A percentile compares a stretch with the other conserved stretches of the same genome.
Evolutionary conservation across 2,888 invertebrate genomes (phyloP).

Genomic region (Microctonus hyperodae): DNA sequence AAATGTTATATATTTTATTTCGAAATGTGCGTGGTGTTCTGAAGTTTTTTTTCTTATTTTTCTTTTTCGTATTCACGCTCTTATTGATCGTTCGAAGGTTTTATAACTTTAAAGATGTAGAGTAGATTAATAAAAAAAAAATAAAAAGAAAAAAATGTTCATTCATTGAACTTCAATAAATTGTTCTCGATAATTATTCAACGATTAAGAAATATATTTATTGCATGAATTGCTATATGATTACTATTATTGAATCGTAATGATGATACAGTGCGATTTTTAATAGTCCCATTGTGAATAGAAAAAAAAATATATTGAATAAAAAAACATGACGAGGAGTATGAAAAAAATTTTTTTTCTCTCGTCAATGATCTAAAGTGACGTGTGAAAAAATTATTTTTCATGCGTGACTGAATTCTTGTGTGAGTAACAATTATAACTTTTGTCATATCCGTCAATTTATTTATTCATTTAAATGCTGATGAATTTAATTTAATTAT

Average conservation of each 20-base stretch:
- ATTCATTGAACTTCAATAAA: not conserved
- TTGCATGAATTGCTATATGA: too few species aligned
- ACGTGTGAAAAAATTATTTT: too few species aligned
- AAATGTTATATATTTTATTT: constrained; percentile 37
- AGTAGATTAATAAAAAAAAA: too few species aligned
- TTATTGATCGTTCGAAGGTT: constrained; percentile 57
- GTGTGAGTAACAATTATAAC: too few species aligned
- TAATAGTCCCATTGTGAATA: too few species aligned
- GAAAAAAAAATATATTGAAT: too few species aligned
- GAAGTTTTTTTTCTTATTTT: not conserved
- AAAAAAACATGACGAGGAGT: not conserved
- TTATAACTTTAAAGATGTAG: constrained; percentile 30
- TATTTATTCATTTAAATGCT: too few species aligned
- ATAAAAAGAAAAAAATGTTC: not conserved
- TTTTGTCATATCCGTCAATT: too few species aligned
- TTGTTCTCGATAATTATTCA: not conserved
- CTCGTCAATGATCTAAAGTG: not conserved
- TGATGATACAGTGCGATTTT: too few species aligned
- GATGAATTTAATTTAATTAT: too few species aligned
- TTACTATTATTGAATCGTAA: too few species aligned
- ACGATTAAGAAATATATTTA: not conserved
- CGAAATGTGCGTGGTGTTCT: constrained; percentile 42
- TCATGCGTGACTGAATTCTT: too few species aligned
- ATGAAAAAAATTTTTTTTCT: not conserved
- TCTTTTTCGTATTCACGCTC: constrained; percentile 58